phyloP scores from a whole-genome alignment of 2,113 vertebrate genomes.

The Numenius arquata region DNA sequence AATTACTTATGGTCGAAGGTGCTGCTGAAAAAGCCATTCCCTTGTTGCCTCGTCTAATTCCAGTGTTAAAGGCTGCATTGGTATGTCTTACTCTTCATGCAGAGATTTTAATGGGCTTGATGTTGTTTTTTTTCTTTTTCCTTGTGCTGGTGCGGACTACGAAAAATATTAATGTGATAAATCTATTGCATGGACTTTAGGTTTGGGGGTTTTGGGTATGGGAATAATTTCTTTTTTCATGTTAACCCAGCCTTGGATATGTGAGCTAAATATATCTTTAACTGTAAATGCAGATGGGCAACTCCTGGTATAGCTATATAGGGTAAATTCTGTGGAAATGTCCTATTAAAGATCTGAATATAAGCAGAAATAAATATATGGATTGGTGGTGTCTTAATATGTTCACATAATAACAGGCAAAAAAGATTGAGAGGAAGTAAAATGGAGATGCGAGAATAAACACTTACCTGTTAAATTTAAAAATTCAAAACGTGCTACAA shows the following conservation, averaged over 20 bases:
- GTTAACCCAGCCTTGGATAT: not conserved
- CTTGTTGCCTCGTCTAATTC: slow-evolving; percentile 75
- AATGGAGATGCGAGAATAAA: not conserved
- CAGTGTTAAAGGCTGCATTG: slow-evolving; percentile 77
- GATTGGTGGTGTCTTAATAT: not conserved
- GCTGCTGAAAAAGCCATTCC: slow-evolving; percentile 77
- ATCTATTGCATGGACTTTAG: not conserved
- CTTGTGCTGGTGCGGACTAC: not conserved
- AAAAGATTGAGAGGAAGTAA: not conserved
- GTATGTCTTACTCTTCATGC: slow-evolving; percentile 58
- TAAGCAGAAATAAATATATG: not conserved
- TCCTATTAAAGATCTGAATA: not conserved
- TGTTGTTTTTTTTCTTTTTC: not conserved
- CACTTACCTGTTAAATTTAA: not conserved
- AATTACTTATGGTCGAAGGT: slow-evolving; percentile 73
- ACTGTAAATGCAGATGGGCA: not conserved
- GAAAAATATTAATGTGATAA: not conserved
- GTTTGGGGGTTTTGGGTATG: not conserved
- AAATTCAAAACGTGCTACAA: not conserved
- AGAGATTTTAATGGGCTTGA: not conserved
- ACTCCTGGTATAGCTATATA: not conserved
- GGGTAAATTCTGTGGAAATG: not conserved
- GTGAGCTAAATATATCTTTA: not conserved
- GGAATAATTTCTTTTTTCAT: not conserved
- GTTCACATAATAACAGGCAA: not conserved